Evolutionary conservation across 2,113 vertebrate genomes (phyloP).

Genomic region (Lichenostomus cassidix): DNA sequence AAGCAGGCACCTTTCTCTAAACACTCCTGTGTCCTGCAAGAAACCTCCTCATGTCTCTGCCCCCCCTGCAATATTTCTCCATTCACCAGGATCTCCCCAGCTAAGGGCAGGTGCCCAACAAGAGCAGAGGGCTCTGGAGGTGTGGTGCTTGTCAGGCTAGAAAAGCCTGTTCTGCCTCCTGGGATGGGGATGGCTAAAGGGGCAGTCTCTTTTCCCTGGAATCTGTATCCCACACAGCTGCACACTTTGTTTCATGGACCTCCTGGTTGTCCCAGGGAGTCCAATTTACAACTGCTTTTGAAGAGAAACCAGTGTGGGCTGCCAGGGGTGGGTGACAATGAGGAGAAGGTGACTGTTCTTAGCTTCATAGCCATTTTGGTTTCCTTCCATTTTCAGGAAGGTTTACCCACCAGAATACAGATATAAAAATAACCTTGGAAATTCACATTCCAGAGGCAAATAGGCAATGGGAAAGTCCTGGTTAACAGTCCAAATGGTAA

Average conservation of each 20-base stretch:
- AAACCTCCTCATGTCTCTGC: background rate
- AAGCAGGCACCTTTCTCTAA: background rate
- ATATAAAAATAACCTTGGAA: background rate
- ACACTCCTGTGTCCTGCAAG: background rate
- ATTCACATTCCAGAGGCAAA: background rate
- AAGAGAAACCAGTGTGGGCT: background rate
- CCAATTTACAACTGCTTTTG: background rate
- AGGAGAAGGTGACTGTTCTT: background rate
- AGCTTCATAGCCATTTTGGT: background rate
- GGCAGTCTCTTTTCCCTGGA: background rate
- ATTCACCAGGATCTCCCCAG: background rate
- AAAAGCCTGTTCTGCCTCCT: background rate
- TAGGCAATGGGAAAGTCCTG: background rate
- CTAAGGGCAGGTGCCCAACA: background rate
- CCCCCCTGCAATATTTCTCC: background rate
- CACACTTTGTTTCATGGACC: background rate
- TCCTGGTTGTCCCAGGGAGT: background rate
- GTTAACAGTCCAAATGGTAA: background rate
- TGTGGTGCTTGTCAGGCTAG: background rate
- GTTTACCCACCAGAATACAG: background rate
- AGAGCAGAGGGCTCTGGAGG: background rate
- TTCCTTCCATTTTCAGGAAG: background rate
- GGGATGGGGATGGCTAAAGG: too few species aligned
- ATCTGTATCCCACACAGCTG: background rate
- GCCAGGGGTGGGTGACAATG: fast-evolving